phyloP scores from a whole-genome alignment of 2,113 vertebrate genomes.

The Ascaphus truei region DNA sequence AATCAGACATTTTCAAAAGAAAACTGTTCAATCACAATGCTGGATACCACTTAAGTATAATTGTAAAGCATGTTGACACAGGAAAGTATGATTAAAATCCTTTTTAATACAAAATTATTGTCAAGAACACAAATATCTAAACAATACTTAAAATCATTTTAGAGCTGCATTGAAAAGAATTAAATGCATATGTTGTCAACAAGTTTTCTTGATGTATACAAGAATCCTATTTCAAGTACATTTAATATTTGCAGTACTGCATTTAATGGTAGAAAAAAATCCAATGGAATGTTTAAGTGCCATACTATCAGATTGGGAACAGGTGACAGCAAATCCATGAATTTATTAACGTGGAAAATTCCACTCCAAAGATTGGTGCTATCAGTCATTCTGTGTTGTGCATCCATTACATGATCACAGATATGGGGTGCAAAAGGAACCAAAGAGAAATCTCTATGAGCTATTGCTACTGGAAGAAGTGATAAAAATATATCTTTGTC shows the following conservation, averaged over 20 bases:
- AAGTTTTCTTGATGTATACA: not conserved
- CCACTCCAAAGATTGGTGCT: not conserved
- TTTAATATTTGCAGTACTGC: not conserved
- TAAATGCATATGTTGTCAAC: too few relatives aligned
- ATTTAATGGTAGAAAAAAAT: not conserved
- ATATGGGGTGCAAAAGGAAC: not conserved
- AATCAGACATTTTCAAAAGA: too few relatives aligned
- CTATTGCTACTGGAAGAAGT: not conserved
- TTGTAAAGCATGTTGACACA: too few relatives aligned
- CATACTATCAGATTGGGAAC: not conserved
- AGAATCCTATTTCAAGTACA: not conserved
- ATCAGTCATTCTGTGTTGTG: conserved; percentile 4
- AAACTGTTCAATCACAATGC: too few relatives aligned
- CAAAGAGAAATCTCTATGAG: not conserved
- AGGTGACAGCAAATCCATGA: not conserved
- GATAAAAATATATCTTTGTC: conserved; percentile 12
- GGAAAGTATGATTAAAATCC: too few relatives aligned
- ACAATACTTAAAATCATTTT: too few relatives aligned
- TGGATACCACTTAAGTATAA: too few relatives aligned
- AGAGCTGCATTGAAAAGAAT: too few relatives aligned
- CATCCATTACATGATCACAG: not conserved
- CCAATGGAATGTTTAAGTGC: not conserved
- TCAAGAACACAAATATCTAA: too few relatives aligned
- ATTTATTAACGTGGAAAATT: not conserved
- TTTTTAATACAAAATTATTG: too few relatives aligned